Evolutionary conservation across 2,797 vertebrate genomes (phyloP).

Genomic region (Margarornis squamiger): DNA sequence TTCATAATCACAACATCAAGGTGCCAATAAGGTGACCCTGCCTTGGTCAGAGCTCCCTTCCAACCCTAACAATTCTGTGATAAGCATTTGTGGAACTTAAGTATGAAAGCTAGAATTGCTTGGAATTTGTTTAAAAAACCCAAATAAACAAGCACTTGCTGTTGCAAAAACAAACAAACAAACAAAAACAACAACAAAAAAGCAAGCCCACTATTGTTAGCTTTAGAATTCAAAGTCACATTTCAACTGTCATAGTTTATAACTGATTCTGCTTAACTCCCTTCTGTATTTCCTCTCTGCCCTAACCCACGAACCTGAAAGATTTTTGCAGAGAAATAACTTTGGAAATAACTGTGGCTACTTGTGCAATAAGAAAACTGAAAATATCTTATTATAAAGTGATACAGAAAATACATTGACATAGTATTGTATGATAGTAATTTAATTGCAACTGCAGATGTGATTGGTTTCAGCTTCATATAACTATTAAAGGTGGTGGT

Average conservation of each 20-base stretch:
- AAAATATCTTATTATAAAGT: not conserved
- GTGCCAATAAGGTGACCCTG: not conserved
- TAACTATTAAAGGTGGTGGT: not conserved
- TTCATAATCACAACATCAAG: not conserved
- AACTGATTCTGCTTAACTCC: not conserved
- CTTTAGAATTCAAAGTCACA: not conserved
- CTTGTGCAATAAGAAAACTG: not conserved
- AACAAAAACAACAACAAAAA: too few relatives aligned
- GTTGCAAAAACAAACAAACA: not conserved
- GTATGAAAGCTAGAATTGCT: not conserved
- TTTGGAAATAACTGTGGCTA: not conserved
- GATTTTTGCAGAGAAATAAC: not conserved
- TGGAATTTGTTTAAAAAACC: not conserved
- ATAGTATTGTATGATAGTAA: not conserved
- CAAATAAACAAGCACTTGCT: not conserved
- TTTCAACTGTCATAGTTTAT: not conserved
- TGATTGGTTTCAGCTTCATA: not conserved
- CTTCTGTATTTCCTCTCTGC: not conserved
- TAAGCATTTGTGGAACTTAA: not conserved
- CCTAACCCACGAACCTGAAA: not conserved
- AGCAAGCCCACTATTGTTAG: not conserved
- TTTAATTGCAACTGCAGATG: not conserved
- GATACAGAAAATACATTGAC: not conserved
- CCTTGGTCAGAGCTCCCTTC: not conserved
- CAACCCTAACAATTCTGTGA: not conserved